Conservation (phyloP, 2,113 vertebrate species). For the Megaptera novaeangliae region DNA sequence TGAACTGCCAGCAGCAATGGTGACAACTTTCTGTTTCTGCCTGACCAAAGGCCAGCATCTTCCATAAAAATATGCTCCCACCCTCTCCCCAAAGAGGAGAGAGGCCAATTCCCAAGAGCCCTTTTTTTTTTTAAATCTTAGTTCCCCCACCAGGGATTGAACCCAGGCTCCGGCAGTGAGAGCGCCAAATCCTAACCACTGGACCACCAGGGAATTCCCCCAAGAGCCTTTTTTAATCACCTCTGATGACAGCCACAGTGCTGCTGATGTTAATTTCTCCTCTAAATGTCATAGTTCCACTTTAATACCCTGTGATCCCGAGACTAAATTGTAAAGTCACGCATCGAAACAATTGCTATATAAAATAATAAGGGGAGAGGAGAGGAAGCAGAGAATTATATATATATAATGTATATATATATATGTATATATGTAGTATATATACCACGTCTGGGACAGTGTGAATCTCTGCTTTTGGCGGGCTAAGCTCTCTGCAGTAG, state of each 20-base stretch:
- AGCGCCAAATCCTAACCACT: not conserved
- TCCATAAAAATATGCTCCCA: not conserved
- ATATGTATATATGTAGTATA: too few species aligned
- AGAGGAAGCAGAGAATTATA: not conserved
- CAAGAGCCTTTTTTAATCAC: not conserved
- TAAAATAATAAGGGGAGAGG: not conserved
- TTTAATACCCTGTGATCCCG: not conserved
- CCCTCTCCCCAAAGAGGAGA: not conserved
- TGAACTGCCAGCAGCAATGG: not conserved
- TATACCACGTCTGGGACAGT: too few species aligned
- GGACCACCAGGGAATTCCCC: not conserved
- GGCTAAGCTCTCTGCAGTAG: too few species aligned
- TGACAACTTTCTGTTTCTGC: not conserved
- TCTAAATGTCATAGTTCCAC: not conserved
- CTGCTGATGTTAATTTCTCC: not conserved
- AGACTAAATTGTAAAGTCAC: not conserved
- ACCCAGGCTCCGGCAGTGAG: not conserved
- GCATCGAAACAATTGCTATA: not conserved
- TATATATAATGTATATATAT: too few species aligned
- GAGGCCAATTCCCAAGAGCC: not conserved
- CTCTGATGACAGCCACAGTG: not conserved
- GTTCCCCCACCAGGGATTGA: not conserved
- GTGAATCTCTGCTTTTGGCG: too few species aligned
- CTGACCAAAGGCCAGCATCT: not conserved
- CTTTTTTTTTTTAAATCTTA: not conserved